Conservation (phyloP, 2,888 invertebrate species). For the Cataglyphis albicans region DNA sequence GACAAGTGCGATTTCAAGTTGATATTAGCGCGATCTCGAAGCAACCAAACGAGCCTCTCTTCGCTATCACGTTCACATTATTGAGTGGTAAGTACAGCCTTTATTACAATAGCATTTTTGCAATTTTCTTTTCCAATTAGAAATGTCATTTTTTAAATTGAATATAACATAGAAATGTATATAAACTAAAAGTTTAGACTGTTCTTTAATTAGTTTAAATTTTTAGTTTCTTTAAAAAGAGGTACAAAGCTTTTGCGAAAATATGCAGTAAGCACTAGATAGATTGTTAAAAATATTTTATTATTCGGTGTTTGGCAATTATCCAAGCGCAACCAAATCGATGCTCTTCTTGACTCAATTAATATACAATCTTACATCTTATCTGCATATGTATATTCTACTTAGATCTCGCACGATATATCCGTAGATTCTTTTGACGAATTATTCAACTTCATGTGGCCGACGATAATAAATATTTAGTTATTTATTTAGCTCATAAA, state of each 20-base stretch:
- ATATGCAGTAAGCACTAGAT: conserved; percentile 25
- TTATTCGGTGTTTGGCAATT: conserved; percentile 78
- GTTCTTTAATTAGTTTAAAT: too few relatives aligned
- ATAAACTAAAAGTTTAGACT: neutral
- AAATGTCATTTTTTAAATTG: neutral
- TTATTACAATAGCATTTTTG: neutral
- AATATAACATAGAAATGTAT: neutral
- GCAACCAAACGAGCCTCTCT: conserved; percentile 92
- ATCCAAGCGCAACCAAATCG: conserved; percentile 82
- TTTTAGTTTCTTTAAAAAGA: too few relatives aligned
- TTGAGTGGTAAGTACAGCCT: conserved; percentile 91
- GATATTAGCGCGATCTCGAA: conserved; percentile 95
- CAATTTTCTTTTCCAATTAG: neutral
- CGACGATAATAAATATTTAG: neutral
- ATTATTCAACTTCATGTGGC: neutral
- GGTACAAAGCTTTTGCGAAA: conserved; percentile 37
- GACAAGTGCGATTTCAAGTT: conserved; percentile 98
- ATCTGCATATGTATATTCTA: conserved; percentile 56
- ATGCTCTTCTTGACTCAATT: conserved; percentile 79
- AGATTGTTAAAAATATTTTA: conserved; percentile 54
- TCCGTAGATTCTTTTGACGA: neutral
- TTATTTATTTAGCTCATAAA: neutral
- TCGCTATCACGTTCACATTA: conserved; percentile 97
- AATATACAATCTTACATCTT: conserved; percentile 57
- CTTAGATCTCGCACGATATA: too few relatives aligned